A percentile compares a stretch with the other conserved stretches of the same genome.
These are phyloP conservation scores for Sitta europaea DNA, from an alignment of 2,113 vertebrate species.

Conservation along the genomic window DNA sequence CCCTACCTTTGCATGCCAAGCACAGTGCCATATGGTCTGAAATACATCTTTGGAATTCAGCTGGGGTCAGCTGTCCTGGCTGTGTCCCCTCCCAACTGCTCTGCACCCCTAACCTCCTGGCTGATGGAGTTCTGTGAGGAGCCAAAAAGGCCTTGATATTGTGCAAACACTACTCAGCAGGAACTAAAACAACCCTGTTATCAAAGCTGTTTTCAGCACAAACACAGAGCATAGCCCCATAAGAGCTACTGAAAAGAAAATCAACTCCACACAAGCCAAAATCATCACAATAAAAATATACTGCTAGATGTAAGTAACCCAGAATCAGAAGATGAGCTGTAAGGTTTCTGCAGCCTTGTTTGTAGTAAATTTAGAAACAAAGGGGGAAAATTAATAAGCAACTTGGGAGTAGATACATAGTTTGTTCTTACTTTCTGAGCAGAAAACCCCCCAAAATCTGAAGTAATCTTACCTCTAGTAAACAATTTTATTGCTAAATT, in stretches of 20 bases:
- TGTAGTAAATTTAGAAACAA: neutral
- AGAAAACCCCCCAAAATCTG: neutral
- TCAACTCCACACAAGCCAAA: neutral
- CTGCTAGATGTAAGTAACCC: neutral
- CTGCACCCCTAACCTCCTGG: too few relatives aligned
- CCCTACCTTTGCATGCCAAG: rapidly evolving
- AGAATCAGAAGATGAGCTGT: neutral
- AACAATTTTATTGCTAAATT: neutral
- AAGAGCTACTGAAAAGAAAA: rapidly evolving
- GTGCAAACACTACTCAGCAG: neutral
- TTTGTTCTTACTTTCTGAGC: neutral
- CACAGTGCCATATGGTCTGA: rapidly evolving
- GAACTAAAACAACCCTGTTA: too few relatives aligned
- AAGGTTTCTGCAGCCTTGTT: neutral
- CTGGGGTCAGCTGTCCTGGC: neutral
- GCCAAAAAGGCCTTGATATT: neutral
- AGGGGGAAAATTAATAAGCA: neutral
- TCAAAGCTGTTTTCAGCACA: rapidly evolving
- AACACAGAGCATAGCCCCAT: neutral
- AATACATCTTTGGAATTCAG: neutral
- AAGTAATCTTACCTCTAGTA: neutral
- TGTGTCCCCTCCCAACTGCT: neutral
- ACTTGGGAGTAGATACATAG: neutral
- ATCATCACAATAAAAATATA: neutral
- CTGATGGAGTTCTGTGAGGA: neutral